phyloP scores from a whole-genome alignment of 2,797 vertebrate species.

The Ciconia nigra region DNA sequence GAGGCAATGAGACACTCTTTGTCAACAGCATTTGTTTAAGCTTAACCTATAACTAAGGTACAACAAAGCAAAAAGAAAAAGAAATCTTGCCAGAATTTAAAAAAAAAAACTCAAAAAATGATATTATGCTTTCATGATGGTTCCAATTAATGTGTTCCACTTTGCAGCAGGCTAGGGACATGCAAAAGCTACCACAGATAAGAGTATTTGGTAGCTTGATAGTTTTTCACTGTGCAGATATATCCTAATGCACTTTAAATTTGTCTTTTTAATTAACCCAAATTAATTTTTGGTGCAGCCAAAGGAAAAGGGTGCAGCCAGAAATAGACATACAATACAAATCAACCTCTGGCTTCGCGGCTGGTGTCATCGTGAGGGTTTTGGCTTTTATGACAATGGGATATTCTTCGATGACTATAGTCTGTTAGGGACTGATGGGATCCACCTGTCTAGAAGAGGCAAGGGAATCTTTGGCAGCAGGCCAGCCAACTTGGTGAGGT shows the following conservation, averaged over 20 bases:
- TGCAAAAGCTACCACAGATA: not conserved
- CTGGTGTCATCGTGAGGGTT: not conserved
- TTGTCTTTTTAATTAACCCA: slow-evolving; percentile 55
- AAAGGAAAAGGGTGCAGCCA: no score
- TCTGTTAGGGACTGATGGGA: not conserved
- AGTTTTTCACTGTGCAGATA: slow-evolving; percentile 9
- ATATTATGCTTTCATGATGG: not conserved
- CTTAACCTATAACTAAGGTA: not conserved
- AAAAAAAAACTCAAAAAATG: not conserved
- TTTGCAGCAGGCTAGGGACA: slow-evolving; percentile 33
- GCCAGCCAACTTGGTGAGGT: not conserved
- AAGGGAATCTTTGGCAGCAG: not conserved
- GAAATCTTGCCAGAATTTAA: not conserved
- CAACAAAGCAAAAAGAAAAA: not conserved
- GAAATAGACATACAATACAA: not conserved
- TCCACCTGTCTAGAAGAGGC: not conserved
- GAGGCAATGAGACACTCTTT: not conserved
- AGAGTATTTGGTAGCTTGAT: slow-evolving; percentile 9
- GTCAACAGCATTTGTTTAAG: not conserved
- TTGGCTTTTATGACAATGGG: not conserved
- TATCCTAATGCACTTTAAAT: slow-evolving; percentile 34
- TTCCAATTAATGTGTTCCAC: slow-evolving; percentile 6
- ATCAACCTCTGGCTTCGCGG: not conserved
- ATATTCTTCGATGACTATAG: not conserved
- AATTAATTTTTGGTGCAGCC: slow-evolving; percentile 13